A percentile compares a stretch with the other conserved stretches of the same genome.
Conservation (phyloP, 1,140 invertebrate genomes). For the Scaptomyza montana region DNA sequence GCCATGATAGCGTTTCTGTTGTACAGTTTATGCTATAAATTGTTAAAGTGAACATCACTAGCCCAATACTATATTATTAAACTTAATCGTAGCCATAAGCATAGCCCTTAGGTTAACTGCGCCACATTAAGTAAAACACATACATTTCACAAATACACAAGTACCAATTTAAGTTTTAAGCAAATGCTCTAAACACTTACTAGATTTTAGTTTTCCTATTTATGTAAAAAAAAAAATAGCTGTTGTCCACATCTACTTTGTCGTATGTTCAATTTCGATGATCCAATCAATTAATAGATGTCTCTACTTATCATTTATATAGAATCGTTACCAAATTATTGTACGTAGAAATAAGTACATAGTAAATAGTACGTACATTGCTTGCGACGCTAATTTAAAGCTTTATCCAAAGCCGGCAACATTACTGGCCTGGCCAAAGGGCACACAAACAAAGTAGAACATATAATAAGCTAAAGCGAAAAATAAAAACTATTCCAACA, state of each 20-base stretch:
- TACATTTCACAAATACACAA: constrained; percentile 11
- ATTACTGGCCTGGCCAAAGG: constrained; percentile 18
- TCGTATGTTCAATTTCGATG: constrained; percentile 19
- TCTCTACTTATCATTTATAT: constrained; percentile 45
- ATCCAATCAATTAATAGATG: constrained; percentile 51
- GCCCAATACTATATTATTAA: constrained; percentile 29
- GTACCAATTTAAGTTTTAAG: constrained; percentile 25
- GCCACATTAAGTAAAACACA: constrained; percentile 1
- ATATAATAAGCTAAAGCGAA: constrained; percentile 41
- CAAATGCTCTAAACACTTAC: constrained; percentile 12
- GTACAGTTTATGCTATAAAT: constrained; percentile 41
- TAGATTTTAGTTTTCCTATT: constrained; percentile 34
- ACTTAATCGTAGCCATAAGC: constrained; percentile 46
- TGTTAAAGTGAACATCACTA: constrained; percentile 29
- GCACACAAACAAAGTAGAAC: constrained; percentile 3
- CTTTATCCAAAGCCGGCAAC: constrained; percentile 26
- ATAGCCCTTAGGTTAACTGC: constrained; percentile 33
- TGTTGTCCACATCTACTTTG: background rate
- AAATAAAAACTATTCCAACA: constrained; percentile 69
- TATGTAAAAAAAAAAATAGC: constrained; percentile 28
- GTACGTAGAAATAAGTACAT: constrained; percentile 46
- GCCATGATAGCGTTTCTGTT: constrained; percentile 26
- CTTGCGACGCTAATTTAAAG: constrained; percentile 41
- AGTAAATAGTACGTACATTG: constrained; percentile 13
- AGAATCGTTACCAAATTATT: constrained; percentile 55